Evolutionary conservation across 2,888 invertebrate species (phyloP).

Genomic region (Plebejus argus): DNA sequence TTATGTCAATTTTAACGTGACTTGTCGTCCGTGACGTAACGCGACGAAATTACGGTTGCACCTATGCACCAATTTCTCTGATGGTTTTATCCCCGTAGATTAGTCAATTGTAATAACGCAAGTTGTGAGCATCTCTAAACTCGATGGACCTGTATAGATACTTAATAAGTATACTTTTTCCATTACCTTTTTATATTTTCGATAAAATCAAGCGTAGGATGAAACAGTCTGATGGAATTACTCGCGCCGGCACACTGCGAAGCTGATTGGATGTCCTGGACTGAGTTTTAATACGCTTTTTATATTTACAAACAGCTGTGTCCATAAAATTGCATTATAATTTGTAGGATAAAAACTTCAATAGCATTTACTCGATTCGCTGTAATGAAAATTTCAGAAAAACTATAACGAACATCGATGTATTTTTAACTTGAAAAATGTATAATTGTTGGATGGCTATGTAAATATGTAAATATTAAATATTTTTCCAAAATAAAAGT

Average conservation of each 20-base stretch:
- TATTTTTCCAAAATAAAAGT: constrained; percentile 66
- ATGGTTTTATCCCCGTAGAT: neutral
- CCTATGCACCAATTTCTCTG: too few relatives aligned
- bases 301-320: constrained; percentile 24
- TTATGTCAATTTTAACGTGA: neutral
- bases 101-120: constrained; percentile 7
- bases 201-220: constrained; percentile 29
- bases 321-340: constrained; percentile 26
- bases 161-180: constrained; percentile 30
- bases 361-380: constrained; percentile 2
- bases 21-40: too few relatives aligned
- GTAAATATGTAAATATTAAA: constrained; percentile 75
- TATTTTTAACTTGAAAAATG: constrained; percentile 30
- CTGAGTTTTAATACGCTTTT: constrained; percentile 20
- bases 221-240: constrained; percentile 31
- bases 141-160: constrained; percentile 9
- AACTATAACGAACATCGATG: constrained; percentile 26
- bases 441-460: constrained; percentile 40
- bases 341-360: constrained; percentile 27
- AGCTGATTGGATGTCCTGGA: constrained; percentile 31
- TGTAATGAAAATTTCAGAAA: constrained; percentile 18
- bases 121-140: constrained; percentile 3
- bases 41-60: too few relatives aligned
- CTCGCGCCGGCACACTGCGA: constrained; percentile 29
- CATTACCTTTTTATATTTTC: constrained; percentile 28